Evolutionary conservation across 2,888 invertebrate species (phyloP).

Genomic region (Operophtera brumata): DNA sequence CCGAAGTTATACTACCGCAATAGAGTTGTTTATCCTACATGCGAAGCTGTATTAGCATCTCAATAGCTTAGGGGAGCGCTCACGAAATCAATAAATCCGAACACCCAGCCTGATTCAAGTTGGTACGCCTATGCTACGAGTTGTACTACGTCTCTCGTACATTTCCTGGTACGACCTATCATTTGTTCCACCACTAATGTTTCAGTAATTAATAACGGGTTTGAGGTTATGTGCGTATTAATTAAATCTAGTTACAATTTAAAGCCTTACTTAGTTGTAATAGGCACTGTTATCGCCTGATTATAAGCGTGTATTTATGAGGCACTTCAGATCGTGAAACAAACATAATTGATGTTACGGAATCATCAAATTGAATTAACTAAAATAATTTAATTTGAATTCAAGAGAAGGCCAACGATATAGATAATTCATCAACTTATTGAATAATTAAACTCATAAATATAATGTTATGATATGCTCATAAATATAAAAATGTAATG

Average conservation of each 20-base stretch:
- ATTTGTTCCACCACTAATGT: slow-evolving; percentile 19
- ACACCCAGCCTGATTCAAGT: slow-evolving; percentile 41
- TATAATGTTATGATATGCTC: no score
- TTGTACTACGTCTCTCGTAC: slow-evolving; percentile 39
- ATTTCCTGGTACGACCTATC: slow-evolving; percentile 32
- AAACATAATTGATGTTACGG: slow-evolving; percentile 10
- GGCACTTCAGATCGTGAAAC: slow-evolving; percentile 13
- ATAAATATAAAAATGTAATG: no score
- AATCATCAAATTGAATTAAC: slow-evolving; percentile 12
- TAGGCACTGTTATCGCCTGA: slow-evolving; percentile 11
- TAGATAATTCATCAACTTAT: no score
- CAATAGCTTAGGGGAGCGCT: slow-evolving; percentile 43
- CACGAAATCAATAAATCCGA: slow-evolving; percentile 51
- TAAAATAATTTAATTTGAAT: neutral
- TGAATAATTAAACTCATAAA: no score
- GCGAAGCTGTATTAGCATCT: slow-evolving; percentile 44
- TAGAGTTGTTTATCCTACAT: slow-evolving; percentile 39
- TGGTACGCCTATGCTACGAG: slow-evolving; percentile 35
- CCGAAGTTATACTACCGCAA: slow-evolving; percentile 27
- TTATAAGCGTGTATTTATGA: slow-evolving; percentile 1
- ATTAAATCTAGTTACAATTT: slow-evolving; percentile 9
- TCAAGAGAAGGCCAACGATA: no score
- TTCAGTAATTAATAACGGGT: slow-evolving; percentile 17
- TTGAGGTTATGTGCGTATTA: slow-evolving; percentile 15
- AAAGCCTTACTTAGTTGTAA: slow-evolving; percentile 10